Base-by-base conservation (phyloP, 2,888 invertebrate genomes). In the Rhagonycha fulva region DNA sequence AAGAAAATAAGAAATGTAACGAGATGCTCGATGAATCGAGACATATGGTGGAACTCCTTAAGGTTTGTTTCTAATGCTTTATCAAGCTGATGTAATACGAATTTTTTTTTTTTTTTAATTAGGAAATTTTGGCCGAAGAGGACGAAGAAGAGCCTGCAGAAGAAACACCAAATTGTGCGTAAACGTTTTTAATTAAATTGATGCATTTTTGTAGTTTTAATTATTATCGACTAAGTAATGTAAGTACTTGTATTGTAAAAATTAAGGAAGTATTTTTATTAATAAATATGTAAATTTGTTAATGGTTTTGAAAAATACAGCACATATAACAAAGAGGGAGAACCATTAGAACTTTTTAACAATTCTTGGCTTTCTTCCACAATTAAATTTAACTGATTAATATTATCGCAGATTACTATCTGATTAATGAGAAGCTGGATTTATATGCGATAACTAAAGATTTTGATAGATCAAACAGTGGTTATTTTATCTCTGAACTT, bases 1-100 rank as follows among this genome's bases (percentile, higher is more conserved):
- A 94, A 85, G 92, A 95, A 84, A 93, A 93, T 83, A 88, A 88
- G 74, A 88, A 92, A 77, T 92, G 91, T 75, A 92, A 94, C 84
- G 91, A 92, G 84, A 93, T 95, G 92, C 85, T 95, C 32, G 92
- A 94, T 62, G 95, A 95, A 86, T 92, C 94, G 0, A 93, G 92
- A 83, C 89, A 91, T 84, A 89, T 95, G 79, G 93, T 95, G 28
- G 94, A 94, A 89, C 92, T 95, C 24, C 89, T 96, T 11, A 93
- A 93, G 88, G 94, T 92, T 89, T 83, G 83, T 75, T 7, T 47
- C 7, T 47, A n/a, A n/a, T n/a, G 7, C 1, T 4, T 4, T 12
- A 32, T 12, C 12, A 47, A n/a, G 12, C 12, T 32, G n/a, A 7
- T 1, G n/a, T 2, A 1, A 47, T 4, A 47, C n/a, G n/a, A 26